Conservation (phyloP, 2,888 invertebrate species). For the Sialis lutaria region DNA sequence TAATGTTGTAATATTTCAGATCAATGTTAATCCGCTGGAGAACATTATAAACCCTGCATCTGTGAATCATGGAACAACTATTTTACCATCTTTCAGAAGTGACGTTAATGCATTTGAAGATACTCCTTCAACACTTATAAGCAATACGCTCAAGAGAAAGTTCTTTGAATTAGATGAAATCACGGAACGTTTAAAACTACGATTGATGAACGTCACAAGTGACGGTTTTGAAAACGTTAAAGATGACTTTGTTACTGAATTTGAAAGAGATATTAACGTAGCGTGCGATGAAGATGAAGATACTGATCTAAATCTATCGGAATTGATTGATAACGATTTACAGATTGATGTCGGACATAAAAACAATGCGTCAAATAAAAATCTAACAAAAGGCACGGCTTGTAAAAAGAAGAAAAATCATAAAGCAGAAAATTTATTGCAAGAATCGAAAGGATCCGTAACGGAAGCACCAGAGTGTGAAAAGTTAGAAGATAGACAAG, state of each 20-base stretch:
- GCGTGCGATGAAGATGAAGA: conserved; percentile 23
- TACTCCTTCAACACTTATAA: conserved; percentile 17
- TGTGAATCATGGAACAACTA: neutral
- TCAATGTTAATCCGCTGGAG: conserved; percentile 34
- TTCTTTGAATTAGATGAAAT: conserved; percentile 44
- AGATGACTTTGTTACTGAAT: conserved; percentile 31
- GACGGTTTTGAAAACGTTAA: conserved; percentile 21
- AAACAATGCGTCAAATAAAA: no score
- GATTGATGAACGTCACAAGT: conserved; percentile 37
- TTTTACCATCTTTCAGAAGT: no score
- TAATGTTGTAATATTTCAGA: conserved; percentile 17
- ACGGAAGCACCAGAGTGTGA: no score
- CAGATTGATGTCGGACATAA: no score
- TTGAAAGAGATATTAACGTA: conserved; percentile 38
- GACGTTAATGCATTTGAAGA: neutral
- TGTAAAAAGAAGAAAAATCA: no score
- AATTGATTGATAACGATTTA: no score
- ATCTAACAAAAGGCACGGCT: no score
- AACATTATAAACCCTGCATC: conserved; percentile 13
- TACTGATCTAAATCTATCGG: conserved; percentile 13
- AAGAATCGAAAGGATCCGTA: no score
- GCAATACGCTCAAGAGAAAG: conserved; percentile 36
- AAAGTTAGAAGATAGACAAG: no score
- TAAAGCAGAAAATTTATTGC: no score
- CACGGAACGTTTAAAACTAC: conserved; percentile 35